Percentiles rank a stretch among this genome's conserved stretches.
Evolutionary conservation across 2,797 vertebrate species (phyloP).

Genomic region (Rhyacichthys aspro): DNA sequence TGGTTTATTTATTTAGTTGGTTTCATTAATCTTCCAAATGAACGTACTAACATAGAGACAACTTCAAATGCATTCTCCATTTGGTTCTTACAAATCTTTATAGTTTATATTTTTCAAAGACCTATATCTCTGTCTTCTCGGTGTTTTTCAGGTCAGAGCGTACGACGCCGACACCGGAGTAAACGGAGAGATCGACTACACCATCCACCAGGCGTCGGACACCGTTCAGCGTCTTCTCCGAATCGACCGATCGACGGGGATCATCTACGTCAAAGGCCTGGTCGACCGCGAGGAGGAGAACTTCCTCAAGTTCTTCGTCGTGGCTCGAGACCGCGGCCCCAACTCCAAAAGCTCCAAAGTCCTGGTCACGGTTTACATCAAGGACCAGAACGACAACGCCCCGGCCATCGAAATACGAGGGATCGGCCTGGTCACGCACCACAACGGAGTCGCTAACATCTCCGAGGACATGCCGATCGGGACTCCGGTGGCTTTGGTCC

Average conservation of each 20-base stretch:
- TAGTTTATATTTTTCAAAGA: too few relatives aligned
- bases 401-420: slow-evolving; percentile 95
- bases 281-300: slow-evolving; percentile 93
- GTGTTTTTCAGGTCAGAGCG: slow-evolving; percentile 86
- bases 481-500: slow-evolving; percentile 93
- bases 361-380: slow-evolving; percentile 87
- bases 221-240: slow-evolving; percentile 89
- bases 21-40: too few relatives aligned
- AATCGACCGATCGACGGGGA: slow-evolving; percentile 88
- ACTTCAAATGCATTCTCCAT: too few relatives aligned
- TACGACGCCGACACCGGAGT: slow-evolving; percentile 92
- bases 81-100: too few relatives aligned
- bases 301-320: slow-evolving; percentile 90
- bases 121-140: slow-evolving; percentile 3
- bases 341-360: slow-evolving; percentile 90
- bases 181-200: slow-evolving; percentile 94
- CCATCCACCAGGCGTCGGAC: slow-evolving; percentile 88
- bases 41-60: too few relatives aligned
- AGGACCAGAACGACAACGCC: slow-evolving; percentile 93
- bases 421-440: slow-evolving; percentile 93
- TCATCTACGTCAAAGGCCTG: slow-evolving; percentile 90
- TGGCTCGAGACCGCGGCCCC: slow-evolving; percentile 92
- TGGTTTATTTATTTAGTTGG: too few relatives aligned
- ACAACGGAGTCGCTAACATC: slow-evolving; percentile 94
- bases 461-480: slow-evolving; percentile 94